Evolutionary conservation across 2,888 invertebrate genomes (phyloP).

Genomic region (Sisyra nigra): DNA sequence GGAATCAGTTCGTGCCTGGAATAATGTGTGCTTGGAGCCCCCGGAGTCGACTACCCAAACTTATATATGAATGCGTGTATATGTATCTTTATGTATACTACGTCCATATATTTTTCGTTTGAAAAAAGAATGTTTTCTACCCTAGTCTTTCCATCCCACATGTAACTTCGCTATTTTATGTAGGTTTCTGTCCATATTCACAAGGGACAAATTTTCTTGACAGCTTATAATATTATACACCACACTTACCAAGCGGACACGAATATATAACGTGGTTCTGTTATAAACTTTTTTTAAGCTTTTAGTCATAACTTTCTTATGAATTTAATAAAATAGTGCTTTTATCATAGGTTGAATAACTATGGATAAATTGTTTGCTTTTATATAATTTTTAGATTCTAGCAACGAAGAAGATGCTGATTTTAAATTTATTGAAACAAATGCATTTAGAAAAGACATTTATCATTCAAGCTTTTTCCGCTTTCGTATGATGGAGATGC

Average conservation of each 20-base stretch:
- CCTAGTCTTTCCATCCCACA: slow-evolving; percentile 1
- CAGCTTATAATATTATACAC: slow-evolving; percentile 16
- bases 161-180: slow-evolving; percentile 6
- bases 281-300: no score
- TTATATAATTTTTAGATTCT: no score
- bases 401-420: no score
- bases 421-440: no score
- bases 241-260: neutral
- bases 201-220: slow-evolving; percentile 29
- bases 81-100: neutral
- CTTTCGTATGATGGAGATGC: neutral
- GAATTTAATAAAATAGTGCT: no score
- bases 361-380: no score
- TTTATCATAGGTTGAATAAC: no score
- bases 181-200: slow-evolving; percentile 25
- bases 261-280: no score
- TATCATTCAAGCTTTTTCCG: no score
- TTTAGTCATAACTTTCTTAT: no score
- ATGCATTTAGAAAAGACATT: no score
- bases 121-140: slow-evolving; percentile 6
- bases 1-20: slow-evolving; percentile 6
- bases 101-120: slow-evolving; percentile 7
- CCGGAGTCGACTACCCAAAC: neutral
- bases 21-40: neutral
- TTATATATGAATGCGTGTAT: slow-evolving; percentile 2